Conservation (phyloP, 2,113 vertebrate species). For the Bubalus kerabau region DNA sequence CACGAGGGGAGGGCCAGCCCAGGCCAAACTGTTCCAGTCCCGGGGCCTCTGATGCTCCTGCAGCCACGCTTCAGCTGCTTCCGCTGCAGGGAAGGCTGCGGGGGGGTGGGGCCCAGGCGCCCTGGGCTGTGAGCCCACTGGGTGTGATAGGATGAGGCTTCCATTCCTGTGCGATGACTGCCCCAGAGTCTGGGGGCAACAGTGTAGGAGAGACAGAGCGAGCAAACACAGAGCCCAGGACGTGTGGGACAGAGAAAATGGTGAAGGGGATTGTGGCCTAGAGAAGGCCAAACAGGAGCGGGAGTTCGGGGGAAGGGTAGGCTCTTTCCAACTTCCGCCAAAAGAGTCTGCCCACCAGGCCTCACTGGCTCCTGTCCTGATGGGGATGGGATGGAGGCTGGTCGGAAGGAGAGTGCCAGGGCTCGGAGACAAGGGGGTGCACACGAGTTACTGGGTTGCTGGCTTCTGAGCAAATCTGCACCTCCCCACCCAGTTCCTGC, state of each 20-base stretch:
- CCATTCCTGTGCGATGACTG: background rate
- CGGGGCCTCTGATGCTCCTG: background rate
- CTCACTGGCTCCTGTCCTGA: background rate
- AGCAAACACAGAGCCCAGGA: background rate
- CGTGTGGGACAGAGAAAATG: fast-evolving
- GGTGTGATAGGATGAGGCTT: background rate
- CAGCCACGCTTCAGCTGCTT: background rate
- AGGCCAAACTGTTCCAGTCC: background rate
- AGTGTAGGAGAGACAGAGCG: background rate
- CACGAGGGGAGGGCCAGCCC: background rate
- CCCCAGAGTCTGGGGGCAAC: background rate
- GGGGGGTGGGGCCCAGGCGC: fast-evolving
- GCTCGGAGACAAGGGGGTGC: background rate
- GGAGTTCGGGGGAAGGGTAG: background rate
- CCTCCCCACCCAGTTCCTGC: background rate
- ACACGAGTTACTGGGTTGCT: background rate
- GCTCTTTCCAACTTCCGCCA: background rate
- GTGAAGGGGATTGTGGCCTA: background rate
- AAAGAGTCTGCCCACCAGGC: background rate
- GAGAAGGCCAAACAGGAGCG: background rate
- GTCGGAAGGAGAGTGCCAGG: background rate
- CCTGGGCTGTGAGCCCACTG: background rate
- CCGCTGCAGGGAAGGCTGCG: no score
- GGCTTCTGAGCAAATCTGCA: background rate
- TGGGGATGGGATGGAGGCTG: no score